Conservation (phyloP, 37 sponge, comb jelly and placozoan species). For the Beroe forskalii region DNA sequence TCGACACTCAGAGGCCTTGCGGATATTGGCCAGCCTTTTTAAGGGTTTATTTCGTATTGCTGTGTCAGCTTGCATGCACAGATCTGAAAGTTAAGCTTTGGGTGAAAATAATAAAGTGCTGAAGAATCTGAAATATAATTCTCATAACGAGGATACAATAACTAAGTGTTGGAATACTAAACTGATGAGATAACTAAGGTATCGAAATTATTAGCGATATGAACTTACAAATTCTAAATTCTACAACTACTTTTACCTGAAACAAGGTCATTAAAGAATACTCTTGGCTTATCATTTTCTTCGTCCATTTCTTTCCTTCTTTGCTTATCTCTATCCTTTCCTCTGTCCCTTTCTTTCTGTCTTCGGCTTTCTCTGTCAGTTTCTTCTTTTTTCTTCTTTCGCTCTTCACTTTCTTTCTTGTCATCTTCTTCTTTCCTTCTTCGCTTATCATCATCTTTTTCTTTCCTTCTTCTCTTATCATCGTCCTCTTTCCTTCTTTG, state of each 20-base stretch:
- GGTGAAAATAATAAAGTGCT: too few relatives aligned
- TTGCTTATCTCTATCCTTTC: background rate
- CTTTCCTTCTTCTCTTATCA: too few relatives aligned
- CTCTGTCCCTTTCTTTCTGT: background rate
- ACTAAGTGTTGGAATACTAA: too few relatives aligned
- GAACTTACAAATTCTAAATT: too few relatives aligned
- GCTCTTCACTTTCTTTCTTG: background rate
- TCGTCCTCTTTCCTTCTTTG: background rate
- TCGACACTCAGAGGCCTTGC: conserved; percentile 4
- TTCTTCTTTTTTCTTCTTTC: background rate
- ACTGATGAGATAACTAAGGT: too few relatives aligned
- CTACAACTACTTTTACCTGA: too few relatives aligned
- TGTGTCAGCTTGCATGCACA: background rate
- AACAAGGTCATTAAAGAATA: background rate
- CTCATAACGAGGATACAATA: too few relatives aligned
- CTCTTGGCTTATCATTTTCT: background rate
- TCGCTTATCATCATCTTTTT: too few relatives aligned
- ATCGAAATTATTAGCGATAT: too few relatives aligned
- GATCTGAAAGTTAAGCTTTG: too few relatives aligned
- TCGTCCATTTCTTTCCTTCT: background rate
- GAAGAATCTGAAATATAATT: too few relatives aligned
- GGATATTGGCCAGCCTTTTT: background rate
- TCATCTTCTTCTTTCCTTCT: background rate
- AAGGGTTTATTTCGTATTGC: background rate
- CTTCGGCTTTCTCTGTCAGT: background rate